Conservation (phyloP, 1,140 invertebrate species). For the Procambarus virginalis region DNA sequence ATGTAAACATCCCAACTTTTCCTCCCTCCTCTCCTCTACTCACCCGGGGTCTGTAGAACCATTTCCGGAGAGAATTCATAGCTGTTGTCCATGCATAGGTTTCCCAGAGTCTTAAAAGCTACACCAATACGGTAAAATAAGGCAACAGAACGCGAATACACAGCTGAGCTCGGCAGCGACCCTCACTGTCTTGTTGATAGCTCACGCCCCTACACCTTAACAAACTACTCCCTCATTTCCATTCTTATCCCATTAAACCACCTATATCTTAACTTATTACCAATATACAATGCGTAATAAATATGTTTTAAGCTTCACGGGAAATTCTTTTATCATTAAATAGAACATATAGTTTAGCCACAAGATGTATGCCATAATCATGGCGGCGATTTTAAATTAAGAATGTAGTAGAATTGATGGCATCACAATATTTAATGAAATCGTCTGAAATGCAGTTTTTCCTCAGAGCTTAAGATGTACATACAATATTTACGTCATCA, state of each 20-base stretch:
- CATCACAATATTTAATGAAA: too few relatives aligned
- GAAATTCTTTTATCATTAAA: neutral
- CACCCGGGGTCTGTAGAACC: constrained; percentile 94
- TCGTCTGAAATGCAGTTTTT: too few relatives aligned
- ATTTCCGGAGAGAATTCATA: constrained; percentile 93
- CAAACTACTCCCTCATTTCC: too few relatives aligned
- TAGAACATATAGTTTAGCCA: neutral
- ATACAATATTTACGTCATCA: too few relatives aligned
- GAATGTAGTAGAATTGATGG: too few relatives aligned
- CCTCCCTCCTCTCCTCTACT: constrained; percentile 72
- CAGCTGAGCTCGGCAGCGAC: neutral
- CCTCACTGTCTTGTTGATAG: constrained; percentile 7
- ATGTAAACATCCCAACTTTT: neutral
- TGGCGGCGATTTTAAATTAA: neutral
- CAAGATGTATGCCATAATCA: neutral
- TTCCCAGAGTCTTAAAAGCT: constrained; percentile 64
- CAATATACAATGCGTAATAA: neutral
- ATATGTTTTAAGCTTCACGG: neutral
- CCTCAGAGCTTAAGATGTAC: too few relatives aligned
- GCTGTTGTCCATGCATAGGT: constrained; percentile 69
- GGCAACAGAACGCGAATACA: neutral
- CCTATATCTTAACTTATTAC: neutral
- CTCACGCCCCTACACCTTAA: neutral
- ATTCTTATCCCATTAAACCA: neutral
- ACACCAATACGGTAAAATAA: constrained; percentile 57